phyloP scores from a whole-genome alignment of 2,797 vertebrate species.

The Centropyge bicolor region DNA sequence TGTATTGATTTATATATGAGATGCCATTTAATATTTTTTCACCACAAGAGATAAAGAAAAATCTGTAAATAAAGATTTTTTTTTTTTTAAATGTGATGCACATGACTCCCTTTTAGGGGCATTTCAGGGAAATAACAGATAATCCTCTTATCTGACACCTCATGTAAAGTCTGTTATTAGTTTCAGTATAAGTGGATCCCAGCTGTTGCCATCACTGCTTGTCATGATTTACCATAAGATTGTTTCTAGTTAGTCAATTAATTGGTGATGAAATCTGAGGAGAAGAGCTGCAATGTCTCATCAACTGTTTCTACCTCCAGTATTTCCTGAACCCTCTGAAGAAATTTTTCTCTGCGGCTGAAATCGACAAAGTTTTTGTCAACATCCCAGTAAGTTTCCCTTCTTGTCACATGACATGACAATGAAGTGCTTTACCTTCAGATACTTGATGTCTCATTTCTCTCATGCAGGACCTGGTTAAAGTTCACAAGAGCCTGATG shows the following conservation, averaged over 20 bases:
- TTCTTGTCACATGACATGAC: not conserved
- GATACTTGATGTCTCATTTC: conserved; percentile 8
- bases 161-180: not conserved
- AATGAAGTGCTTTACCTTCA: not conserved
- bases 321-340: conserved; percentile 93
- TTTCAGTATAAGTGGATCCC: conserved; percentile 27
- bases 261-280: not conserved
- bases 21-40: not conserved
- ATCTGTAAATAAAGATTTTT: too few relatives aligned
- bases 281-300: not conserved
- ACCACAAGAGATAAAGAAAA: not conserved
- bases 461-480: conserved; percentile 89
- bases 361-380: conserved; percentile 92
- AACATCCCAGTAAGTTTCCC: conserved; percentile 90
- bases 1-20: not conserved
- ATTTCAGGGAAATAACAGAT: conserved; percentile 36
- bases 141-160: conserved; percentile 4
- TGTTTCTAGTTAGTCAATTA: not conserved
- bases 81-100: not conserved
- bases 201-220: conserved; percentile 4
- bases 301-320: conserved; percentile 71
- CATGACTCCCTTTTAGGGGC: not conserved
- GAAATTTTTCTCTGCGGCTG: conserved; percentile 88
- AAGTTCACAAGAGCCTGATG: conserved; percentile 91
- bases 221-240: not conserved